Evolutionary conservation across 2,797 vertebrate species (phyloP).

Genomic region (Acanthornis magna): DNA sequence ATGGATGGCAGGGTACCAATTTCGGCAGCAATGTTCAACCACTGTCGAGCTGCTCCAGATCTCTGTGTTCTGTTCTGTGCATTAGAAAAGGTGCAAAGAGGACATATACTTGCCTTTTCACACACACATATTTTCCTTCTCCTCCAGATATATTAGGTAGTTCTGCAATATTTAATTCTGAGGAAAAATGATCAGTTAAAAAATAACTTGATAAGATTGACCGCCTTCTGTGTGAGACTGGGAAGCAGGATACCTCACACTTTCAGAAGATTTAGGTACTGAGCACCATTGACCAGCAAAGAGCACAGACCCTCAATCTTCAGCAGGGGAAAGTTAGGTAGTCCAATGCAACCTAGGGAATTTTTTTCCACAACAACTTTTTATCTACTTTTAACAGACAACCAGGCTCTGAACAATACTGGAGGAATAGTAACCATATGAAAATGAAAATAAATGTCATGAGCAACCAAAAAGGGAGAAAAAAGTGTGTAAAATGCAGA

Average conservation of each 20-base stretch:
- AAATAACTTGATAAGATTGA: neutral
- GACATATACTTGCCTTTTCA: neutral
- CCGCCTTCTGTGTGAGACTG: neutral
- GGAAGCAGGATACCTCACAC: neutral
- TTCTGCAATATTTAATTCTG: neutral
- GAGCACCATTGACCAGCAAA: neutral
- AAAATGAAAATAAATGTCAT: neutral
- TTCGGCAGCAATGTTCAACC: neutral
- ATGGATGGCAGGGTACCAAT: neutral
- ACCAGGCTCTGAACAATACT: neutral
- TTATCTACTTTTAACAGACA: neutral
- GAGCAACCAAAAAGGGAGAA: neutral
- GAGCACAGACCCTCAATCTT: neutral
- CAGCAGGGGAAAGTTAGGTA: neutral
- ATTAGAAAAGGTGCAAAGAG: neutral
- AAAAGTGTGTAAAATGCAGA: neutral
- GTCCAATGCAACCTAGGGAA: neutral
- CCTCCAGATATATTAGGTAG: neutral
- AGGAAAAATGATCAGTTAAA: neutral
- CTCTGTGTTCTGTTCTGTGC: neutral
- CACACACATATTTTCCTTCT: fast-evolving
- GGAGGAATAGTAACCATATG: neutral
- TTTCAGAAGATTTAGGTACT: neutral
- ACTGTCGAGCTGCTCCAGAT: neutral
- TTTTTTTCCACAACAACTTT: neutral